phyloP scores from a whole-genome alignment of 2,113 vertebrate genomes.

The Lampris megalopsis region DNA sequence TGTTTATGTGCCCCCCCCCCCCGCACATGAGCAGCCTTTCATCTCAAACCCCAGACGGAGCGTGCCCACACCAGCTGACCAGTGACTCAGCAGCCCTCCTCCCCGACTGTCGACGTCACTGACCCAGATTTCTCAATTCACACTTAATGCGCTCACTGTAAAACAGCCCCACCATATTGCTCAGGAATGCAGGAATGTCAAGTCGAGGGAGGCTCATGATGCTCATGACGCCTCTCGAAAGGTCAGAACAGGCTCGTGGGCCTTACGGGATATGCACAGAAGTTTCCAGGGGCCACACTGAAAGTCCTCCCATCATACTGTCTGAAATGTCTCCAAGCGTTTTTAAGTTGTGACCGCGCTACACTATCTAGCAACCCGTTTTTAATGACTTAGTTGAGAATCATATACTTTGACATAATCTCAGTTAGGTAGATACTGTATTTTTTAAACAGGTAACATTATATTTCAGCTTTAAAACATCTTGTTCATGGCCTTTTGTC shows the following conservation, averaged over 20 bases:
- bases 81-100: slow-evolving; percentile 50
- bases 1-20: not conserved
- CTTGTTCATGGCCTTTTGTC: too few species aligned
- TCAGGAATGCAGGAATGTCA: too few species aligned
- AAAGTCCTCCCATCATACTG: not conserved
- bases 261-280: not conserved
- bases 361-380: too few species aligned
- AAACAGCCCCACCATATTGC: too few species aligned
- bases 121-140: slow-evolving; percentile 44
- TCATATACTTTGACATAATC: too few species aligned
- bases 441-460: too few species aligned
- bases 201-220: not conserved
- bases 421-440: too few species aligned
- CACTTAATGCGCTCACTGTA: not conserved
- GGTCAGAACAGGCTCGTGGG: not conserved
- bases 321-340: not conserved
- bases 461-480: too few species aligned
- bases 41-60: slow-evolving; percentile 26
- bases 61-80: slow-evolving; percentile 60
- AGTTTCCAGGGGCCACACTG: not conserved
- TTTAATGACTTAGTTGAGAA: too few species aligned
- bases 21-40: slow-evolving; percentile 45
- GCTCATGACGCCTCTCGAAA: slow-evolving; percentile 14
- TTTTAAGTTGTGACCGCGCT: too few species aligned
- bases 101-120: not conserved